Base-by-base conservation (phyloP, 2,888 invertebrate species). In the Pristionchus exspectatus region DNA sequence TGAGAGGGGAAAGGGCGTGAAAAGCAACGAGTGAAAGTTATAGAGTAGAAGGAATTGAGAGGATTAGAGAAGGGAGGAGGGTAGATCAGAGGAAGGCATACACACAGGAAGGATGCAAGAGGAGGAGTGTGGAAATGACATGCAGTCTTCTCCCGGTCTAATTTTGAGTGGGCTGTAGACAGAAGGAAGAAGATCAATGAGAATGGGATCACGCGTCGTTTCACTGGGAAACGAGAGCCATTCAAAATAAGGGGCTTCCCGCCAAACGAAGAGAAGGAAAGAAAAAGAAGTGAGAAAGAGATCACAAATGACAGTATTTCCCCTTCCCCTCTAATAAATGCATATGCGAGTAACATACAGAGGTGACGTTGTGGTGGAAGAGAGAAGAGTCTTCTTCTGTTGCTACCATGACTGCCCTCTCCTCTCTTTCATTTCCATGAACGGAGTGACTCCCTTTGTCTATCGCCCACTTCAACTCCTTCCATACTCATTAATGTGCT, bases 201-300 rank as follows among this genome's bases (percentile, higher is more conserved):
- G 30, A 72, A 50, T 54, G 27, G n/a, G 81, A 81, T 50, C 81
- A 81, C 4, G 50, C 27, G n/a, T 81, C 81, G 77, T 77, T 77
- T 77, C 77, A 44, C 38, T 18, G 10, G 50, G n/a, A 44, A 14
- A 81, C n/a, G 16, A 21, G 44, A 50, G 50, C 44, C 85, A 59
- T 59, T 85, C 63, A 30, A 56, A 85, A 59, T 85, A 63, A 33
- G 66, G 59, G 38, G 24, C n/a, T 69, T 50, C 27, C 59, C 50
- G 50, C 44, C 59, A 18, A 69, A 30, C 66, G 50, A 74, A 87
- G 16, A 54, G 74, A 87, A 69, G 69, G 69, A 54, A 87, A 54
- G 87, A 72, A 54, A 87, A 69, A 72, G 56, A 63, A 33, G 87
- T 56, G 59, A 74, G 74, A 77, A 44, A 88, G 87, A 87, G 81